These are phyloP conservation scores for Rotaria sp. DNA, from an alignment of 2,888 invertebrate species.

Conservation along the genomic window DNA sequence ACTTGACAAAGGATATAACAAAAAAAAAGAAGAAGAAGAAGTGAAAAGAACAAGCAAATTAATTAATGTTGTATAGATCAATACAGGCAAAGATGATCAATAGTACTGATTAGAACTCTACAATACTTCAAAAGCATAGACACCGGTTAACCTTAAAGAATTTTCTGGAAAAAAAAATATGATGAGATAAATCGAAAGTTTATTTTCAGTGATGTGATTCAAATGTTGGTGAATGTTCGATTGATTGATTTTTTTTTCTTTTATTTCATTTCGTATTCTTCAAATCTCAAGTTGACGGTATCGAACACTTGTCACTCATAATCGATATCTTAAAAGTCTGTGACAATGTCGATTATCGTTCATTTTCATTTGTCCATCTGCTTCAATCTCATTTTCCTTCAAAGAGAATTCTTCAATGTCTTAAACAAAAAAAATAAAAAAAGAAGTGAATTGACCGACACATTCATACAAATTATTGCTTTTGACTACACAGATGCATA, in stretches of 20 bases:
- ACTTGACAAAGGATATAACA: no score
- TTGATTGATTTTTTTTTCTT: no score
- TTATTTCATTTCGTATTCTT: neutral
- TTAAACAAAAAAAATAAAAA: neutral
- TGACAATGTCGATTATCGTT: neutral
- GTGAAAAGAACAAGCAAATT: neutral
- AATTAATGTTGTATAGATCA: neutral
- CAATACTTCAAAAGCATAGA: neutral
- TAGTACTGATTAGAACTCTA: neutral
- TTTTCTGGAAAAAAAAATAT: neutral
- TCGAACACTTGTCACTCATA: neutral
- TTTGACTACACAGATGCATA: neutral
- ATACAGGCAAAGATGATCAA: neutral
- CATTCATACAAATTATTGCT: neutral
- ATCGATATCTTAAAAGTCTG: neutral
- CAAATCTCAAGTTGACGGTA: neutral
- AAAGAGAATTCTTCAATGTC: neutral
- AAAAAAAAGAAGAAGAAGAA: neutral
- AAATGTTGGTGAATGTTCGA: no score
- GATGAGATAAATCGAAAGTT: neutral
- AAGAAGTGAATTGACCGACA: neutral
- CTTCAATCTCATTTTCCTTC: conserved; percentile 12
- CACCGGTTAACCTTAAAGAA: neutral
- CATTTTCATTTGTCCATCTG: conserved; percentile 14
- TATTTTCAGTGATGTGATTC: no score